phyloP scores from a whole-genome alignment of 2,113 vertebrate genomes.

The Anas platyrhynchos region DNA sequence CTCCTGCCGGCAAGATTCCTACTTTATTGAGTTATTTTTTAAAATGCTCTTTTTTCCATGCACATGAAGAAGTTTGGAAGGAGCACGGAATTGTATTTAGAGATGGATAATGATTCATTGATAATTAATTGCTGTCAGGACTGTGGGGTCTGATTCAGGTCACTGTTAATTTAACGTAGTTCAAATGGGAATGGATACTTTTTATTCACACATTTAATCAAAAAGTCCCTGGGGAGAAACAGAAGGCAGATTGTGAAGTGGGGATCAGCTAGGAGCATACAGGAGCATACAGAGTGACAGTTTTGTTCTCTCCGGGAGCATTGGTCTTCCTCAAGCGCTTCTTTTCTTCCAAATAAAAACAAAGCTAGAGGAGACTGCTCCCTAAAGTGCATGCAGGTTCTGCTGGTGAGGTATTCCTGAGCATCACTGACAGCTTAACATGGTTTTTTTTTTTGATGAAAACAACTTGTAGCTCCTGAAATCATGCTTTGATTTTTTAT shows the following conservation, averaged over 20 bases:
- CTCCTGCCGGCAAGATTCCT: not conserved
- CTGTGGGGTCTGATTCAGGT: conserved; percentile 28
- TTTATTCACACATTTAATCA: conserved; percentile 40
- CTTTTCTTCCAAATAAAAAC: not conserved
- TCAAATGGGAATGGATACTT: conserved; percentile 20
- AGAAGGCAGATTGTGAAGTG: not conserved
- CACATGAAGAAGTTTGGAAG: conserved; percentile 14
- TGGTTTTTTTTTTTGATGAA: not conserved
- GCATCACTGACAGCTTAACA: not conserved
- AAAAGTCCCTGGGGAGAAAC: conserved; percentile 2
- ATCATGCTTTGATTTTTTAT: not conserved
- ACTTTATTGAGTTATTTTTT: not conserved
- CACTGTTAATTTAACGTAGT: conserved; percentile 54
- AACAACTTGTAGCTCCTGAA: not conserved
- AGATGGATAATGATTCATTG: conserved; percentile 43
- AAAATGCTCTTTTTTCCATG: not conserved
- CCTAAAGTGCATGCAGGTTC: not conserved
- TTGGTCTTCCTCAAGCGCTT: not conserved
- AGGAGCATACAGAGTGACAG: not conserved
- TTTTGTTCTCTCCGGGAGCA: not conserved
- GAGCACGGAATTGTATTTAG: not conserved
- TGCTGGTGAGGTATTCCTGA: not conserved
- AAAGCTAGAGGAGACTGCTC: not conserved
- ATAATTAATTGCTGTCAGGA: conserved; percentile 37
- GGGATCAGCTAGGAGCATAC: not conserved